These are phyloP conservation scores for Podarcis lilfordi DNA, from an alignment of 2,797 vertebrate genomes.

Conservation along the genomic window DNA sequence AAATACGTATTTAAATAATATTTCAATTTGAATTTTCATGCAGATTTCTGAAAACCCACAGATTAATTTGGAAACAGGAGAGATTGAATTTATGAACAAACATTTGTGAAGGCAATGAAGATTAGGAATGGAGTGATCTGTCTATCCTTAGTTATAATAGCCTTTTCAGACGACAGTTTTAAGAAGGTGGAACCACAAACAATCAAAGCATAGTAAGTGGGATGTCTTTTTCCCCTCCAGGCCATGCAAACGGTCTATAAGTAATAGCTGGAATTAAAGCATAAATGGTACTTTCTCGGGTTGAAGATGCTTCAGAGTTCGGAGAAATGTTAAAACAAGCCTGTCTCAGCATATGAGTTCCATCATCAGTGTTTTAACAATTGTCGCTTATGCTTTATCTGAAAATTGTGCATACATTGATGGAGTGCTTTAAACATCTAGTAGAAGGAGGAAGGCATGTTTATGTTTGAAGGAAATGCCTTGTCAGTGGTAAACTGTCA, in stretches of 20 bases:
- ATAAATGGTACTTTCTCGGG: slow-evolving; percentile 7
- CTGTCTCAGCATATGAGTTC: slow-evolving; percentile 14
- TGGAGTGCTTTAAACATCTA: not conserved
- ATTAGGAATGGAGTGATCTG: not conserved
- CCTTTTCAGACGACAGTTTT: not conserved
- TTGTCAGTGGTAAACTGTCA: not conserved
- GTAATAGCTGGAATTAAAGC: slow-evolving; percentile 24
- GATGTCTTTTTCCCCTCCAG: not conserved
- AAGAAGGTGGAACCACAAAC: not conserved
- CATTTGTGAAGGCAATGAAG: no score
- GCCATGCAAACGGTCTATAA: slow-evolving; percentile 6
- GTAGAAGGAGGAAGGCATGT: not conserved
- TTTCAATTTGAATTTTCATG: no score
- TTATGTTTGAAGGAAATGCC: not conserved
- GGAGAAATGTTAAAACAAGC: slow-evolving; percentile 29
- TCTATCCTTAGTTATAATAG: not conserved
- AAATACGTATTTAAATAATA: no score
- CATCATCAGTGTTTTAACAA: slow-evolving; percentile 22
- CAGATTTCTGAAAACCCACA: no score
- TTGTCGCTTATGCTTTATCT: not conserved
- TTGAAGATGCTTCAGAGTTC: slow-evolving; percentile 17
- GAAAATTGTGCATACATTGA: not conserved
- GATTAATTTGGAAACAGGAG: no score
- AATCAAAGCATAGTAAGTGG: not conserved
- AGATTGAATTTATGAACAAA: no score